Base-by-base conservation (phyloP, 2,888 invertebrate species). In the Agrilus mali region DNA sequence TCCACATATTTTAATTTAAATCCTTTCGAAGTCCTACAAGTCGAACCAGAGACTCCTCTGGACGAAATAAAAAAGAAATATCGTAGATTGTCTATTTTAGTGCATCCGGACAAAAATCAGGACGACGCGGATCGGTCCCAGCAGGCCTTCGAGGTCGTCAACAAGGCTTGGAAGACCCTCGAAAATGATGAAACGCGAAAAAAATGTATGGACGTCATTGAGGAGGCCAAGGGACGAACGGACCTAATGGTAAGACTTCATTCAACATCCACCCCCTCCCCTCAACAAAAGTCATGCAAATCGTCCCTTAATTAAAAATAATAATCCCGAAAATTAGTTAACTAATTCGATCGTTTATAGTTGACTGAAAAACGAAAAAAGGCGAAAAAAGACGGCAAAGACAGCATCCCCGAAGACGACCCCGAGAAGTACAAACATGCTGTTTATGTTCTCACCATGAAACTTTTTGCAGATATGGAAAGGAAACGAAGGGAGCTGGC, bases 71-170 rank as follows among this genome's bases (percentile, higher is more conserved):
- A 95, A 68, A 96, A 92, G 66, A 94, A 94, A 69, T 99, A 96
- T 68, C 79, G 93, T 62, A 78, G 89, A 71, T 76, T 97, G 59
- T 97, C 98, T 14, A 92, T 98, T 65, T 74, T 98, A 59, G 95
- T 98, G 32, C 98, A 99, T 81, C 98, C 98, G 16, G 98, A 99
- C 66, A 99, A 98, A 72, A 99, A 99, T 71, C 85, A 86, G 70
- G 92, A 97, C 70, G 93, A 98, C 65, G 72, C 80, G 22, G 97
- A 97, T 45, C 75, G 94, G 63, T 93, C 98, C 2, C 94, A 98
- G 64, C 80, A 84, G 61, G 86, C 88, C 36, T 90, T 90, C 65
- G 90, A 90, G 70, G 86, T 94, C 60, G 81, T 97, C 39, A 94
- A 94, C 64, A 84, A 88, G 63, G 87, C 96, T 1, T 97, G 90